phyloP scores from a whole-genome alignment of 2,113 vertebrate species.

The Muntiacus muntjak region DNA sequence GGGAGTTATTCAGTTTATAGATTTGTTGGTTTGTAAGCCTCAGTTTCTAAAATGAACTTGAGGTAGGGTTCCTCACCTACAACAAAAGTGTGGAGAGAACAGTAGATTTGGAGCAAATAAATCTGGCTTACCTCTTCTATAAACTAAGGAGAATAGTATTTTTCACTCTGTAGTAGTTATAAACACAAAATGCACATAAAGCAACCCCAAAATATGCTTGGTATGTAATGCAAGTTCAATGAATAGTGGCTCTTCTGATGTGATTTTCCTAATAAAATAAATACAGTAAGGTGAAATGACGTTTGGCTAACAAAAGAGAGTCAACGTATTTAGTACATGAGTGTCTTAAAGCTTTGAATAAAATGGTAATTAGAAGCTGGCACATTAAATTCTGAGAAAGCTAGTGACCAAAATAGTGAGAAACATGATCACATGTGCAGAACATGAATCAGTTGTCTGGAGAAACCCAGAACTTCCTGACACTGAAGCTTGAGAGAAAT shows the following conservation, averaged over 20 bases:
- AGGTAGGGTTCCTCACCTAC: background rate
- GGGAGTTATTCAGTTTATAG: background rate
- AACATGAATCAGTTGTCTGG: background rate
- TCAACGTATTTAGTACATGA: background rate
- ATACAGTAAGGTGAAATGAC: background rate
- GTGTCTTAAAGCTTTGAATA: background rate
- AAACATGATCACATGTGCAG: background rate
- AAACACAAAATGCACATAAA: background rate
- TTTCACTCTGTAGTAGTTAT: background rate
- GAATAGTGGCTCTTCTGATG: background rate
- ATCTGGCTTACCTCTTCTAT: background rate
- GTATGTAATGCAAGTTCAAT: background rate
- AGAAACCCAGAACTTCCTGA: constrained; percentile 30
- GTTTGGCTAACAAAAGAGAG: background rate
- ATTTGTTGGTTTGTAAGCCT: background rate
- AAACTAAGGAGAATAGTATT: background rate
- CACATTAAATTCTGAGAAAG: background rate
- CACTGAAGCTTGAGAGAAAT: background rate
- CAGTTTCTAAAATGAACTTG: background rate
- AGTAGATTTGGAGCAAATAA: background rate
- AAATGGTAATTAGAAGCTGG: background rate
- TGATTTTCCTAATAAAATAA: background rate
- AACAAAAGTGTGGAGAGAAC: background rate
- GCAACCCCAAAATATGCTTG: background rate
- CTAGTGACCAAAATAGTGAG: background rate